Evolutionary conservation across 1,140 invertebrate species (phyloP), one percentile per base, ranked within the genome.

Genomic region (Agraylea sexmaculata): DNA sequence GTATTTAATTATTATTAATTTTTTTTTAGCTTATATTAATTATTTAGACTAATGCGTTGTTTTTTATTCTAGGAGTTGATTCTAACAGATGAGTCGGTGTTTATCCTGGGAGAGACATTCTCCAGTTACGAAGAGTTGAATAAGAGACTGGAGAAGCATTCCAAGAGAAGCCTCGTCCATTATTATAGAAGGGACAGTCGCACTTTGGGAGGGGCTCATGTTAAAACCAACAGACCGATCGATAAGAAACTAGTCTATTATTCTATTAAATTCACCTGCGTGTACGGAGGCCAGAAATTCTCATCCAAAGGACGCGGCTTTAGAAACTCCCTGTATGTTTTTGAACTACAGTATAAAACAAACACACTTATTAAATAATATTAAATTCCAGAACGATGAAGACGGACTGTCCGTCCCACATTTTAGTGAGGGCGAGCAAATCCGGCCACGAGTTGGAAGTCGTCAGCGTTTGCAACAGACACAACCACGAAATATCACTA

Each of bases 401-500:
- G 42, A 65, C 59, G 7, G 58, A 67, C 50, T 67, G 64, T 51
- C 63, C 62, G 12, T 57, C 63, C 11, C 62, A 65, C 43, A 63
- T 67, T 38, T 65, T 64, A 60, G 49, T 67, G 23, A 51, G 64
- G 33, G 64, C 64, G 10, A 64, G 60, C 3, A 66, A 66, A 52
- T 59, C 60, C 47, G 64, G 64, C 18, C 60, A 56, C 21, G 60
- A 65, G 42, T 40, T 67, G 17, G 64, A 66, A 56, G 64, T 67
- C 2, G 62, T 63, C n/a, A 62, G 59, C 45, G 60, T 67, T 3
- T 65, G 64, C 46, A 67, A 67, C 37, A 56, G 62, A 17, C 64
- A 67, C 42, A 67, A 66, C 55, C 64, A 67, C 30, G 62, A 64
- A 50, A 64, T 66, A 15, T 63, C 63, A 17, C 57, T 58, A 56